Evolutionary conservation across 1,140 invertebrate species (phyloP).

Genomic region (Yoshiicerus persimilis): DNA sequence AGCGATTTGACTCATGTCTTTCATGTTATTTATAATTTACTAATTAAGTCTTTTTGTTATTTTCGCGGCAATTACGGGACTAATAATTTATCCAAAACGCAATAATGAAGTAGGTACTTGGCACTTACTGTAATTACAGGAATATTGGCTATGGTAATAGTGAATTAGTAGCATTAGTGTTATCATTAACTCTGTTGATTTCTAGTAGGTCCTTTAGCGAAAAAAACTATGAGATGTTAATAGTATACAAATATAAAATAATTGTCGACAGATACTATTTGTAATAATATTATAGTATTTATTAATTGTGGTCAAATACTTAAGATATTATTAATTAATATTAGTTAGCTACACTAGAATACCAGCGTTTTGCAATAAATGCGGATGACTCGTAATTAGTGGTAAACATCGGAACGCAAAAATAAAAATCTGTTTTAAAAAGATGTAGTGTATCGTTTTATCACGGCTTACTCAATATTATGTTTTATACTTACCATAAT

Average conservation of each 20-base stretch:
- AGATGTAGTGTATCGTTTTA: neutral
- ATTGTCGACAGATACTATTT: neutral
- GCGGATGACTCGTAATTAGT: neutral
- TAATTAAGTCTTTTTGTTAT: neutral
- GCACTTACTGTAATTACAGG: neutral
- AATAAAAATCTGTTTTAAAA: neutral
- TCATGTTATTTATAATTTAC: neutral
- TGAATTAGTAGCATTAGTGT: neutral
- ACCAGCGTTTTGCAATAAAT: too few relatives aligned
- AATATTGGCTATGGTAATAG: neutral
- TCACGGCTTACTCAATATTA: neutral
- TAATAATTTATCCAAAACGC: neutral
- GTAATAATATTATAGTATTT: neutral
- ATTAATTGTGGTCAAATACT: neutral
- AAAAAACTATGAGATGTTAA: neutral
- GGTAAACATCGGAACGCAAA: neutral
- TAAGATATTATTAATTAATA: neutral
- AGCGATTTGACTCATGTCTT: neutral
- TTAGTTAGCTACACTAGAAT: neutral
- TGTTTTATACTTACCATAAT: neutral
- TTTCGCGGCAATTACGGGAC: neutral
- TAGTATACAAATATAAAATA: neutral
- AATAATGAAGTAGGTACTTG: neutral
- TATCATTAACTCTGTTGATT: neutral
- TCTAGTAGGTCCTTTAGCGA: neutral